phyloP scores from a whole-genome alignment of 2,113 vertebrate species.

The Chrysochloris asiatica region DNA sequence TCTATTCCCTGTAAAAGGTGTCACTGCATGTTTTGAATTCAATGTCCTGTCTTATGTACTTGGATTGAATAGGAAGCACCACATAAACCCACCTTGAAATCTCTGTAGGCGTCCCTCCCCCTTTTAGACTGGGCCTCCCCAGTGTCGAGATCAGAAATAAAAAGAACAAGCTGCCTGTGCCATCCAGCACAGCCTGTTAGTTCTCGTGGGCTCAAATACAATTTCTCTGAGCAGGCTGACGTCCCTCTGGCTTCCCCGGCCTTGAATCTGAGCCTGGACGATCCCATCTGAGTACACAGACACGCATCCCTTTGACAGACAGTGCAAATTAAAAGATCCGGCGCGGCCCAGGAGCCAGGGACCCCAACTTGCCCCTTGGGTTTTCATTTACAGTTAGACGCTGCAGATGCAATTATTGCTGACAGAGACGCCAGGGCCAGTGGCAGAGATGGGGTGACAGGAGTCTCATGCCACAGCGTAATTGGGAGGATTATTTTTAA shows the following conservation, averaged over 20 bases:
- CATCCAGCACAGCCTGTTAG: neutral
- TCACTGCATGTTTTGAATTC: constrained; percentile 35
- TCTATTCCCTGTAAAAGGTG: too few relatives aligned
- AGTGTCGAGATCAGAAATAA: neutral
- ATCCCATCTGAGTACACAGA: constrained; percentile 79
- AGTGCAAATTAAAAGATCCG: constrained; percentile 88
- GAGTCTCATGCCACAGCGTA: constrained; percentile 83
- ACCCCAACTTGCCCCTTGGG: constrained; percentile 85
- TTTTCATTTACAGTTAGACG: constrained; percentile 88
- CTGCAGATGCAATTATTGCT: constrained; percentile 86
- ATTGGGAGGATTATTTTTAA: constrained; percentile 91
- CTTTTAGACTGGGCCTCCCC: constrained; percentile 28
- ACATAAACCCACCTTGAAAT: constrained; percentile 57
- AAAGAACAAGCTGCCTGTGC: constrained; percentile 59
- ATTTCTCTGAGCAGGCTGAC: constrained; percentile 55
- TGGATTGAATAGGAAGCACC: neutral
- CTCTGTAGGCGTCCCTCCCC: constrained; percentile 54
- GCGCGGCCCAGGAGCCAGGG: constrained; percentile 77
- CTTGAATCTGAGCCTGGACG: constrained; percentile 75
- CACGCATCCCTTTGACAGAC: constrained; percentile 85
- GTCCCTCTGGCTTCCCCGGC: constrained; percentile 60
- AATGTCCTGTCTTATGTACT: constrained; percentile 45
- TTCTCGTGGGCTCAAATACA: constrained; percentile 54
- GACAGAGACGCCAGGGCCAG: constrained; percentile 84
- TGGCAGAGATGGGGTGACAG: constrained; percentile 82